These are phyloP conservation scores for Porites divaricata DNA, from an alignment of 92 coral and sea anemone species.

Conservation along the genomic window DNA sequence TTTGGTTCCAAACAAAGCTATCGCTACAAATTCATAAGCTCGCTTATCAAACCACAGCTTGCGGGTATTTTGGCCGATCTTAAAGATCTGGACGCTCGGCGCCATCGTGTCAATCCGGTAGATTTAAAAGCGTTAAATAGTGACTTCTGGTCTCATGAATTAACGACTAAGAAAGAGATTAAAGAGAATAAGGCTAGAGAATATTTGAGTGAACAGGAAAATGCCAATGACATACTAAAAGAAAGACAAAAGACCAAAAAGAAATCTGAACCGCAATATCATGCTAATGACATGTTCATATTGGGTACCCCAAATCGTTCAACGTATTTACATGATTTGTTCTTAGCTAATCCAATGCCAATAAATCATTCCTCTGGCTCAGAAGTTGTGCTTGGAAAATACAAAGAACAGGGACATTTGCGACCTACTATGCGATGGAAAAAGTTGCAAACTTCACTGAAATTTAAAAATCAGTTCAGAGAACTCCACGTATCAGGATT, in stretches of 20 bases:
- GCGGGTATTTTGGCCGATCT: slow-evolving; percentile 27
- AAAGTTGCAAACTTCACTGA: not conserved
- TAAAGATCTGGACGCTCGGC: slow-evolving; percentile 5
- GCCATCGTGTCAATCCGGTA: not conserved
- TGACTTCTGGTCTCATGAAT: not conserved
- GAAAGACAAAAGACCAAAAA: not conserved
- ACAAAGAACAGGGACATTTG: not conserved
- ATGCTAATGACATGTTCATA: slow-evolving; percentile 6
- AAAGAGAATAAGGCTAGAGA: not conserved
- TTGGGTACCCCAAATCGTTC: not conserved
- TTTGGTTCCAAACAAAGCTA: not conserved
- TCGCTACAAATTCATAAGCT: slow-evolving; percentile 30
- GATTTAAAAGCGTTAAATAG: not conserved
- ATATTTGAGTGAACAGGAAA: not conserved
- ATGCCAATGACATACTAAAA: not conserved
- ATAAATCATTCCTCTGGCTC: slow-evolving; percentile 5
- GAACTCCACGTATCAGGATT: not conserved
- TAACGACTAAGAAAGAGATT: not conserved
- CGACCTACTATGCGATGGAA: not conserved
- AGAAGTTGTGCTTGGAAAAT: not conserved
- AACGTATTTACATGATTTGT: not conserved
- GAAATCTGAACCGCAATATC: not conserved
- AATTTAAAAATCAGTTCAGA: not conserved
- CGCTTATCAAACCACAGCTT: slow-evolving; percentile 33
- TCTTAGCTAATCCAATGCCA: not conserved